These are phyloP conservation scores for Sylvia atricapilla DNA, from an alignment of 2,113 vertebrate species.

Conservation along the genomic window DNA sequence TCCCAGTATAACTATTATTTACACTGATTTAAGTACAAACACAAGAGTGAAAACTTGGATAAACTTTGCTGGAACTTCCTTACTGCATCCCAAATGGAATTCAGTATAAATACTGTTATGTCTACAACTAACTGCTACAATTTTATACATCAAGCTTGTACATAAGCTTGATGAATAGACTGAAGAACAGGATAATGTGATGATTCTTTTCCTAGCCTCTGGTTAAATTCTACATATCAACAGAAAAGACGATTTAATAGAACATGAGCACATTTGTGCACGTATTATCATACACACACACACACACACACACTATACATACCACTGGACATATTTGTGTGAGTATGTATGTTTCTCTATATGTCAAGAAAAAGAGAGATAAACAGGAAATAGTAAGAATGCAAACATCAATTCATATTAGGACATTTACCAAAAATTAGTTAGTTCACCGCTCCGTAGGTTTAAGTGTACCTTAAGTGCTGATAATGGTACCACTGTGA, in stretches of 20 bases:
- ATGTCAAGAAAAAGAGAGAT: background rate
- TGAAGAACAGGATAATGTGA: background rate
- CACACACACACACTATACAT: background rate
- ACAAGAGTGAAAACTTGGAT: background rate
- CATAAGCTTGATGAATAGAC: background rate
- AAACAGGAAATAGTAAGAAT: background rate
- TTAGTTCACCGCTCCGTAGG: background rate
- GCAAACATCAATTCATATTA: background rate
- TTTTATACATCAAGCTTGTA: background rate
- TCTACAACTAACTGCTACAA: background rate
- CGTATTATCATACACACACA: too few relatives aligned
- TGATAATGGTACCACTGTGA: fast-evolving
- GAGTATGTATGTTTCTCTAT: background rate
- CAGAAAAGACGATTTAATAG: background rate
- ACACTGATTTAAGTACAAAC: background rate
- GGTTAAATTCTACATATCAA: background rate
- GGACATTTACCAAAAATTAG: background rate
- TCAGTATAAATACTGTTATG: background rate
- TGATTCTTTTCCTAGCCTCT: background rate
- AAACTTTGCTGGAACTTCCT: background rate
- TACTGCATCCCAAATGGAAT: background rate
- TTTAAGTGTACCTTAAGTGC: background rate
- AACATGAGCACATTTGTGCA: background rate
- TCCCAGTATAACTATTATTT: background rate
- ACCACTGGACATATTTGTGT: background rate